Percentiles rank a stretch among this genome's conserved stretches.
Conservation (phyloP, 2,113 vertebrate species). For the Clarias batrachus region DNA sequence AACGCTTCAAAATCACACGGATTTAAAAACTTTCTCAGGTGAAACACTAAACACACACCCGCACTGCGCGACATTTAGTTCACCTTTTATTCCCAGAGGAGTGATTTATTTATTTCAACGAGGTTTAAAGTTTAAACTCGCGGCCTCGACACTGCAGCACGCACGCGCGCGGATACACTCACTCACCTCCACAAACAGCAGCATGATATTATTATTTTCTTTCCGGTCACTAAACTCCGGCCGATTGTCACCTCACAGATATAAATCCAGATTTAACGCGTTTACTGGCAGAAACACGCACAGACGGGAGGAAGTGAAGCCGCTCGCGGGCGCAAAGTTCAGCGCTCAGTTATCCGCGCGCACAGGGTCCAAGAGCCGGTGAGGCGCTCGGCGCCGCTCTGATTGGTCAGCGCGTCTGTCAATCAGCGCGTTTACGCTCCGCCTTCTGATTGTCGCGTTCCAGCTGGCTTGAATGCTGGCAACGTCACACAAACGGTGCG, state of each 20-base stretch:
- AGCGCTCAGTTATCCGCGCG: neutral
- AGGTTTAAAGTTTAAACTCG: slow-evolving; percentile 1
- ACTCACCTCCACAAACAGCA: slow-evolving; percentile 56
- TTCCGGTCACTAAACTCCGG: slow-evolving; percentile 15
- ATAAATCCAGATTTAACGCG: neutral
- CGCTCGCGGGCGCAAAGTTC: neutral
- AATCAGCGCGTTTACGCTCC: slow-evolving; percentile 1
- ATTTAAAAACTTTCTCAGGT: neutral
- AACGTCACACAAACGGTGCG: neutral
- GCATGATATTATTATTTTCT: slow-evolving; percentile 29
- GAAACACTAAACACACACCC: neutral
- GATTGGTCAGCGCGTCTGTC: slow-evolving; percentile 28
- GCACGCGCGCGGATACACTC: neutral
- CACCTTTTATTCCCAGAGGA: neutral
- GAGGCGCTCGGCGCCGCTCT: neutral
- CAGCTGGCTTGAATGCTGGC: neutral
- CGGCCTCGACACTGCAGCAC: neutral
- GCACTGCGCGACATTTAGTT: neutral
- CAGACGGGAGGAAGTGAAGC: neutral
- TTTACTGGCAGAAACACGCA: neutral
- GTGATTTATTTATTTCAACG: neutral
- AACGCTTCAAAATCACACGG: neutral
- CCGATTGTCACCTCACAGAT: neutral
- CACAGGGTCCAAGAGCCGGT: neutral
- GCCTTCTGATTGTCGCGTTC: slow-evolving; percentile 13